Evolutionary conservation across 2,888 invertebrate species (phyloP).

Genomic region (Nomada goodeniana): DNA sequence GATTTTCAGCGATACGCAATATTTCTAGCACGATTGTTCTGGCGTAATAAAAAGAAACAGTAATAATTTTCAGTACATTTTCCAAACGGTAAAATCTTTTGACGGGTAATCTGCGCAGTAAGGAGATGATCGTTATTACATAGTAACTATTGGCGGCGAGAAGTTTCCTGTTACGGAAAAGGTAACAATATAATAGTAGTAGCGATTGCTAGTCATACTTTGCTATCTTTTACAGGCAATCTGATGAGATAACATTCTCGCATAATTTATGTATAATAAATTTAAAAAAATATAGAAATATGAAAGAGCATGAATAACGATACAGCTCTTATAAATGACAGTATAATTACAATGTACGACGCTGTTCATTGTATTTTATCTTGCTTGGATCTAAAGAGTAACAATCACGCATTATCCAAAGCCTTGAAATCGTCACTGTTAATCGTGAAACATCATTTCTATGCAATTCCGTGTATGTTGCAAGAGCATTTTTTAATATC

Average conservation of each 20-base stretch:
- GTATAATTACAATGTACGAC: background rate
- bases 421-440: constrained; percentile 12
- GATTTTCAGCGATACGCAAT: background rate
- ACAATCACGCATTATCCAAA: background rate
- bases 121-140: too few species aligned
- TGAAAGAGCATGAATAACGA: background rate
- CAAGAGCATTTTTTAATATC: background rate
- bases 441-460: background rate
- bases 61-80: too few species aligned
- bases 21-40: background rate
- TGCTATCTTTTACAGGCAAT: too few species aligned
- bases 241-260: too few species aligned
- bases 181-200: too few species aligned
- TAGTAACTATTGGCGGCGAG: too few species aligned
- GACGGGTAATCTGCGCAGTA: too few species aligned
- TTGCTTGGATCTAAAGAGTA: background rate
- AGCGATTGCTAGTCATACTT: too few species aligned
- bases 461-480: background rate
- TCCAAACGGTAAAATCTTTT: too few species aligned
- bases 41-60: too few species aligned
- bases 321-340: background rate
- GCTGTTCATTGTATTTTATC: background rate
- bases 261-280: too few species aligned
- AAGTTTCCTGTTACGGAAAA: too few species aligned
- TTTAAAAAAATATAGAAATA: background rate